A percentile compares a stretch with the other conserved stretches of the same genome.
These are phyloP conservation scores for Hemiscyllium ocellatum DNA, from an alignment of 2,113 vertebrate genomes.

Conservation along the genomic window DNA sequence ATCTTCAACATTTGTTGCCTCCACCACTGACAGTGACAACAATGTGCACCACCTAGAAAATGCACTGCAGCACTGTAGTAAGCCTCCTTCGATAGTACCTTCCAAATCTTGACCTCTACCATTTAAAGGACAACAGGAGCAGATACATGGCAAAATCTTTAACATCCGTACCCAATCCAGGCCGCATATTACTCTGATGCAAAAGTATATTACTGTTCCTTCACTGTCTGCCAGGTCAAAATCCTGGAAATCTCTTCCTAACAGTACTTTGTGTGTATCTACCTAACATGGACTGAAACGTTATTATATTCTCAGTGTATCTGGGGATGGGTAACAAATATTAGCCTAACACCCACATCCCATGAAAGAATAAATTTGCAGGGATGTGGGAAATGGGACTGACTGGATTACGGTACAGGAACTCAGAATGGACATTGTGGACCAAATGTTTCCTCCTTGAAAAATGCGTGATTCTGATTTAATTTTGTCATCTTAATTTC, in stretches of 20 bases:
- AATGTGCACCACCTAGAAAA: neutral
- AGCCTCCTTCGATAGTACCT: neutral
- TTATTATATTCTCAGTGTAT: neutral
- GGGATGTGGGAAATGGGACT: neutral
- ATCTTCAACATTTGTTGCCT: no score
- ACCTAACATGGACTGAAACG: neutral
- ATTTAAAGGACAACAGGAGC: neutral
- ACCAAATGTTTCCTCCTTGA: neutral
- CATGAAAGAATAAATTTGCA: neutral
- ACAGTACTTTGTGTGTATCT: neutral
- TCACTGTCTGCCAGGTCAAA: neutral
- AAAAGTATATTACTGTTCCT: neutral
- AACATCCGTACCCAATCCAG: neutral
- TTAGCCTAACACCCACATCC: neutral
- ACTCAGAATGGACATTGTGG: no score
- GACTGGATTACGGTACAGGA: neutral
- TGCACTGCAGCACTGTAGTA: neutral
- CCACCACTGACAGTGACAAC: neutral
- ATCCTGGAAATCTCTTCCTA: neutral
- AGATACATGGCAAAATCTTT: neutral
- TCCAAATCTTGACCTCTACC: neutral
- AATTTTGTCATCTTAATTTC: neutral
- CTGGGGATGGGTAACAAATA: neutral
- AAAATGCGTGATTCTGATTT: neutral
- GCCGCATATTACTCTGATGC: neutral